phyloP scores from a whole-genome alignment of 2,888 invertebrate genomes.

The Chrysolina oricalcia region DNA sequence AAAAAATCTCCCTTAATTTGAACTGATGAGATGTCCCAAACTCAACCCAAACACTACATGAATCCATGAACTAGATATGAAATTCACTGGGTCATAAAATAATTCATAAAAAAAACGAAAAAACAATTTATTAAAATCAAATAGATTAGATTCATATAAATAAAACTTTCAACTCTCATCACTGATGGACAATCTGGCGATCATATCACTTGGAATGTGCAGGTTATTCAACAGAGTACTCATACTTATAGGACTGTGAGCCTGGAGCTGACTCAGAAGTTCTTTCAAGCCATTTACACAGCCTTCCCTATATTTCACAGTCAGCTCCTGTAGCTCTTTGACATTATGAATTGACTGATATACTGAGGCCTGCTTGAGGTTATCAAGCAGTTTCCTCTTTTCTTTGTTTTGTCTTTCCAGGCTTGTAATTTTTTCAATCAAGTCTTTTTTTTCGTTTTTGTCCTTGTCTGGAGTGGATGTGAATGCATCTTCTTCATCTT shows the following conservation, averaged over 20 bases:
- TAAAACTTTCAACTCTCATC: not conserved
- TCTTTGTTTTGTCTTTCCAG: constrained; percentile 50
- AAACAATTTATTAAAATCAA: no score
- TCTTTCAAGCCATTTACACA: constrained; percentile 74
- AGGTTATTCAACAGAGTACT: constrained; percentile 67
- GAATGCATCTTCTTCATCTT: constrained; percentile 53
- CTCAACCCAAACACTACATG: no score
- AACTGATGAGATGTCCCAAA: no score
- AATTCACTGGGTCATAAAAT: no score
- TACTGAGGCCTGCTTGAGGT: constrained; percentile 54
- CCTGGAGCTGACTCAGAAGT: constrained; percentile 72
- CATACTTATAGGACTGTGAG: constrained; percentile 71
- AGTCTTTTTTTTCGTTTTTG: constrained; percentile 43
- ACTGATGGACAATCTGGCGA: constrained; percentile 27
- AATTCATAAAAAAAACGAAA: no score
- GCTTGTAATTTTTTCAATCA: constrained; percentile 43
- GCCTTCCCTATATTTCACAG: constrained; percentile 75
- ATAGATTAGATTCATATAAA: not conserved
- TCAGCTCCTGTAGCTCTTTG: constrained; percentile 72
- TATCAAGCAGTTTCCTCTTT: constrained; percentile 52
- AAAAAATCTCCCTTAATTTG: no score
- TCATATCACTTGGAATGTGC: constrained; percentile 45
- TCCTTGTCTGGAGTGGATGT: constrained; percentile 53
- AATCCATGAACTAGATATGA: no score
- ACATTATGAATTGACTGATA: constrained; percentile 69